Evolutionary conservation across 1,140 invertebrate genomes (phyloP).

Genomic region (Eupristina koningsbergeri): DNA sequence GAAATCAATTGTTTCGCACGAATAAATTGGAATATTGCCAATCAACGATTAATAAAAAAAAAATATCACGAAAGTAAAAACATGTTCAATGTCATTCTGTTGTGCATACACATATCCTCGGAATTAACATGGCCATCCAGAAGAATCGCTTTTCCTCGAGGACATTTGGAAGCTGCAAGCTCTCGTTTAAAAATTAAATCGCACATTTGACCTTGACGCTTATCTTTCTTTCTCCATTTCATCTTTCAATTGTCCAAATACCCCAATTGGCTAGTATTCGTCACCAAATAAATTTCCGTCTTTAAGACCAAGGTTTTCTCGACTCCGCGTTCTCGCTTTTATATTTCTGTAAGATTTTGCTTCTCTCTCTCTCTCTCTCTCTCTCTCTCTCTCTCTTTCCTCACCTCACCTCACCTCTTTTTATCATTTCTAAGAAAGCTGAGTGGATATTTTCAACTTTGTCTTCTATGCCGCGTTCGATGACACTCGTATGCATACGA

Average conservation of each 20-base stretch:
- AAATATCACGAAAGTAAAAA: not conserved
- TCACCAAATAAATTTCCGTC: not conserved
- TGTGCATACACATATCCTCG: not conserved
- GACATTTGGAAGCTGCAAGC: not conserved
- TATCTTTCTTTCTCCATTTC: not conserved
- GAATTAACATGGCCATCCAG: not conserved
- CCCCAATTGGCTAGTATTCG: not conserved
- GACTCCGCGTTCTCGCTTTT: not conserved
- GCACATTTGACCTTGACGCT: not conserved
- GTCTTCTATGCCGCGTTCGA: no score
- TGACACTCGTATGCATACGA: no score
- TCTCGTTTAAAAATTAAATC: slow-evolving; percentile 28
- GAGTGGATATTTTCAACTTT: no score
- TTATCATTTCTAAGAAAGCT: no score
- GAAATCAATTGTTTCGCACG: not conserved
- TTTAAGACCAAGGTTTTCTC: not conserved
- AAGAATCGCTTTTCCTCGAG: not conserved
- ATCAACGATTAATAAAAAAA: not conserved
- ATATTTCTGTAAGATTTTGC: no score
- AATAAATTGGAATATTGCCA: slow-evolving; percentile 1
- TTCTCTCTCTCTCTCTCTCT: no score
- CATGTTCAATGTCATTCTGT: not conserved
- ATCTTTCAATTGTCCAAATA: not conserved
- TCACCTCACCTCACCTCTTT: no score
- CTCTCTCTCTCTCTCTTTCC: no score